Base-by-base conservation (phyloP, 2,797 vertebrate species). In the Coracias cyanogaster region DNA sequence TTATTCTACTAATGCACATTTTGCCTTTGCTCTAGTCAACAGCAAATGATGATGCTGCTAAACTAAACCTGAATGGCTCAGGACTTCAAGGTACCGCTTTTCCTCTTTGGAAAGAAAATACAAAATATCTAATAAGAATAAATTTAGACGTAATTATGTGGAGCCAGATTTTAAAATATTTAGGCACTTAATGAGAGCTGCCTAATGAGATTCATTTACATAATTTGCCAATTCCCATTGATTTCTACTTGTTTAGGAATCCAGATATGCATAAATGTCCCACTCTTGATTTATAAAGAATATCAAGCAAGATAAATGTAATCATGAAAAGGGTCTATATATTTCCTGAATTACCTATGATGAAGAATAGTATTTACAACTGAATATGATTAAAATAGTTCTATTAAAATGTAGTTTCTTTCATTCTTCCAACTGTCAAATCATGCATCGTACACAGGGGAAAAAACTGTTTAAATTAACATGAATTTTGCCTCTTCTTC, bases 391-490 rank as follows among this genome's bases (percentile, higher is more conserved):
- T 43, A 1, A 49, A 94, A 70, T 1, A 1, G 3, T 71, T 88
- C 6, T 67, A 86, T 69, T 26, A 58, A 74, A 76, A 85, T 10
- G 15, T 12, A 48, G 17, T 28, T 88, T 61, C 10, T 49, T 91
- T 83, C 22, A 37, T 20, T 77, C 10, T 66, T 86, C 19, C 29
- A 84, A 21, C 43, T 76, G 31, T 41, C 39, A 62, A 66, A 55
- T 60, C 10, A 49, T 5, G 20, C 2, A 49, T 3, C 54, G 31
- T 8, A 65, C 0, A 0, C 19, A 64, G 31, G 5, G 71, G 24
- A 24, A 88, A 82, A 66, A 65, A 0, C 25, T 45, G 22, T 12
- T 49, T 15, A 86, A 76, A 86, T 25, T 39, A 62, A 55, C 5
- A 6, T 6, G 19, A 73, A 15, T 92, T 92, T 77, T 70, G 43